Evolutionary conservation across 2,113 vertebrate species (phyloP).

Genomic region (Salvator merianae): DNA sequence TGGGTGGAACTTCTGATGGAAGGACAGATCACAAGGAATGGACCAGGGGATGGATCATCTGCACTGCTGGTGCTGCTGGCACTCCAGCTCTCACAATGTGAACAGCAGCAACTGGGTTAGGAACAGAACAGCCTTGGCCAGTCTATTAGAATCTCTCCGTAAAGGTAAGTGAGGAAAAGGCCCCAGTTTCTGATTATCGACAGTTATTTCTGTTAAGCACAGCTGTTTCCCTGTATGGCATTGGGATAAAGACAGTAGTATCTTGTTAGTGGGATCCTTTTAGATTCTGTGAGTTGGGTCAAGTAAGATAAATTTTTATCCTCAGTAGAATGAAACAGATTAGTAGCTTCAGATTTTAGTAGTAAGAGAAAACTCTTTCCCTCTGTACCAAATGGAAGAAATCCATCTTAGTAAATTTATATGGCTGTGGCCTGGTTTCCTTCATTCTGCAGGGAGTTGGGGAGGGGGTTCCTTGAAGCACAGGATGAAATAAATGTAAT

Average conservation of each 20-base stretch:
- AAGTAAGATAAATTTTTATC: constrained; percentile 42
- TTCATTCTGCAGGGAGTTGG: not conserved
- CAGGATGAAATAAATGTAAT: constrained; percentile 1
- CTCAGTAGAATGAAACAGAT: constrained; percentile 1
- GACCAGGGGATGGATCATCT: too few species aligned
- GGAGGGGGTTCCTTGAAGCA: not conserved
- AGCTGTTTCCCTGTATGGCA: not conserved
- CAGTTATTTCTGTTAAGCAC: not conserved
- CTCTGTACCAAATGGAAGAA: constrained; percentile 19
- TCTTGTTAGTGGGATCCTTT: not conserved
- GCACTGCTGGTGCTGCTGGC: too few species aligned
- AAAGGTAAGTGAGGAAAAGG: too few species aligned
- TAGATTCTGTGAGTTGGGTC: constrained; percentile 9
- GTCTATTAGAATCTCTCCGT: too few species aligned
- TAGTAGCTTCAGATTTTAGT: constrained; percentile 7
- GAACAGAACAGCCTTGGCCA: too few species aligned
- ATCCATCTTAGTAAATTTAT: constrained; percentile 21
- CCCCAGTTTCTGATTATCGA: not conserved
- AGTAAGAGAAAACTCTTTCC: not conserved
- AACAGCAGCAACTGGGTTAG: too few species aligned
- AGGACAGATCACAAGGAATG: too few species aligned
- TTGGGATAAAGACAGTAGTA: not conserved
- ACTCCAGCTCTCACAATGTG: too few species aligned
- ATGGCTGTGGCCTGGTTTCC: not conserved
- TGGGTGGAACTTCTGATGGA: too few species aligned